Conservation (phyloP, 2,113 vertebrate species). For the Amphiprion percula region DNA sequence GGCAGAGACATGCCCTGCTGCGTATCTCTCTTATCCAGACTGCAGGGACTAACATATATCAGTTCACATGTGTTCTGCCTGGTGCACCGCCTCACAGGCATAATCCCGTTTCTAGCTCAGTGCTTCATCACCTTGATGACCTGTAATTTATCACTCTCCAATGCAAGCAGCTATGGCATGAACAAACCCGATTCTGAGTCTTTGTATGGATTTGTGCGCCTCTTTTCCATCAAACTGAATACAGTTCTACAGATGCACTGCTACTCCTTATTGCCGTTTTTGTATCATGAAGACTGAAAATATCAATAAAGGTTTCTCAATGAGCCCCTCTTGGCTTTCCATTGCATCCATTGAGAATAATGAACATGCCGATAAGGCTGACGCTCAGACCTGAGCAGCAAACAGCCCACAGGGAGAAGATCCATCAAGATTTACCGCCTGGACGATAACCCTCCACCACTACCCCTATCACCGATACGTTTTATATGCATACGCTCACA, state of each 20-base stretch:
- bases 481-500: conserved; percentile 9
- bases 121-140: conserved; percentile 66
- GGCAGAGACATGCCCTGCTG: conserved; percentile 16
- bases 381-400: neutral
- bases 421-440: conserved; percentile 37
- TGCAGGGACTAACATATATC: conserved; percentile 40
- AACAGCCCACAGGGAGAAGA: conserved; percentile 15
- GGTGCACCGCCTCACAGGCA: conserved; percentile 29
- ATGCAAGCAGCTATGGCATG: conserved; percentile 4
- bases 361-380: conserved; percentile 31
- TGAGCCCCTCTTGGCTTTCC: conserved; percentile 35
- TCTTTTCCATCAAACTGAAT: conserved; percentile 31
- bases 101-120: conserved; percentile 62
- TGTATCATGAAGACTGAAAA: conserved; percentile 45
- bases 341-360: conserved; percentile 48
- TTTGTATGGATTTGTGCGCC: conserved; percentile 24
- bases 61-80: conserved; percentile 36
- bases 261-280: conserved; percentile 28
- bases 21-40: conserved; percentile 53
- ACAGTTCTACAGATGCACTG: neutral
- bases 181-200: conserved; percentile 25
- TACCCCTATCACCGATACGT: conserved; percentile 18
- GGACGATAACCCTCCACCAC: conserved; percentile 12
- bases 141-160: conserved; percentile 42
- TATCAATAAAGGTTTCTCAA: conserved; percentile 51